Evolutionary conservation across 2,113 vertebrate genomes (phyloP).

Genomic region (Oncorhynchus tshawytscha): DNA sequence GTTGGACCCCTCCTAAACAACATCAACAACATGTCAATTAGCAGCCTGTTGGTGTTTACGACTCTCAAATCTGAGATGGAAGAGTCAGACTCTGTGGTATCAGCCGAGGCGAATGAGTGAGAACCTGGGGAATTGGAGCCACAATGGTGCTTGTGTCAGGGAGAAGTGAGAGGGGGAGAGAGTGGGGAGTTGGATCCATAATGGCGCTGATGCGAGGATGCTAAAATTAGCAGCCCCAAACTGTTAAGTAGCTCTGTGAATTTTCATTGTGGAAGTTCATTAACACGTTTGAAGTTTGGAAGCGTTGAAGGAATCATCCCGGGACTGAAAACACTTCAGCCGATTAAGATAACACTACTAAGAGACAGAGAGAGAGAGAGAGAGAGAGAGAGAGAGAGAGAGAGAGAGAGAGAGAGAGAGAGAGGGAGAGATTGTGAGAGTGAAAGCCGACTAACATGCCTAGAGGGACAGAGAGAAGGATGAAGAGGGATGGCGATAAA

Average conservation of each 20-base stretch:
- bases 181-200: constrained; percentile 7
- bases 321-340: constrained; percentile 18
- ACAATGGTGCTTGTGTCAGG: neutral
- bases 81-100: constrained; percentile 26
- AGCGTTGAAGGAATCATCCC: constrained; percentile 26
- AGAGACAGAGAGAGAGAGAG: neutral
- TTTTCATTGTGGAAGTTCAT: constrained; percentile 53
- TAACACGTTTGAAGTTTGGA: constrained; percentile 47
- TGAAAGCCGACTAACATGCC: neutral
- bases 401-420: no score
- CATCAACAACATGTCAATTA: constrained; percentile 67
- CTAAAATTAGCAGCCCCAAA: constrained; percentile 2
- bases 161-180: no score
- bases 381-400: constrained; percentile 5
- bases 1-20: constrained; percentile 38
- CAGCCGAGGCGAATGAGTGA: neutral
- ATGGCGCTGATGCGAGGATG: no score
- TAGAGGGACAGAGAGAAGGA: constrained; percentile 6
- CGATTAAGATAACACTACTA: constrained; percentile 22
- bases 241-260: constrained; percentile 50
- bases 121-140: constrained; percentile 1
- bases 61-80: constrained; percentile 36
- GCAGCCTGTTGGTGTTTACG: constrained; percentile 56
- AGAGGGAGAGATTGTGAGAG: neutral
- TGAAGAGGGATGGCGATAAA: constrained; percentile 5